A percentile compares a stretch with the other conserved stretches of the same genome.
phyloP scores from a whole-genome alignment of 2,113 vertebrate species.

The Trachemys scripta region DNA sequence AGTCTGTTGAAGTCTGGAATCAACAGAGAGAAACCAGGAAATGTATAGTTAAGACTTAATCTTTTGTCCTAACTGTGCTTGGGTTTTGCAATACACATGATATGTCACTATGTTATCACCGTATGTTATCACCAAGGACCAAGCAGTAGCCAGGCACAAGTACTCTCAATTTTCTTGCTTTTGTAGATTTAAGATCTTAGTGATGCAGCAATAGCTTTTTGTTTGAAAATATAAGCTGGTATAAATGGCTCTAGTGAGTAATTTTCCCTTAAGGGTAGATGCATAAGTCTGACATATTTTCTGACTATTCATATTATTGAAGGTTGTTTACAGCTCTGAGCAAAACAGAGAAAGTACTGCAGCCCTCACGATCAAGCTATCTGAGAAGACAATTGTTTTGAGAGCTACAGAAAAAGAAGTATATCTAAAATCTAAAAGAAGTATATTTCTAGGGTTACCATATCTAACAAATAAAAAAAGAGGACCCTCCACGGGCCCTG shows the following conservation, averaged over 20 bases:
- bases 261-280: constrained; percentile 63
- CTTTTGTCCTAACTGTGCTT: not conserved
- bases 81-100: not conserved
- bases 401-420: constrained; percentile 23
- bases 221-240: constrained; percentile 31
- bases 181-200: not conserved
- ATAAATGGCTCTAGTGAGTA: constrained; percentile 65
- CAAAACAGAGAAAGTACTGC: constrained; percentile 47
- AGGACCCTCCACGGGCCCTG: no score
- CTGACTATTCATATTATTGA: constrained; percentile 67
- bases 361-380: constrained; percentile 53
- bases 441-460: no score
- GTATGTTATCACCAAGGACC: not conserved
- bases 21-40: not conserved
- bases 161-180: constrained; percentile 1
- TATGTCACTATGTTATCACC: not conserved
- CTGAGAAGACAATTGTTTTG: constrained; percentile 48
- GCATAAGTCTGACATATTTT: constrained; percentile 69
- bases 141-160: not conserved
- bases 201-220: not conserved
- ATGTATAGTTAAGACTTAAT: not conserved
- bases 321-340: constrained; percentile 77
- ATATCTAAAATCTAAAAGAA: not conserved
- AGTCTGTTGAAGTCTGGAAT: not conserved
- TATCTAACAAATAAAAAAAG: no score